Conservation (phyloP, 2,888 invertebrate species). For the Melieria omissa region DNA sequence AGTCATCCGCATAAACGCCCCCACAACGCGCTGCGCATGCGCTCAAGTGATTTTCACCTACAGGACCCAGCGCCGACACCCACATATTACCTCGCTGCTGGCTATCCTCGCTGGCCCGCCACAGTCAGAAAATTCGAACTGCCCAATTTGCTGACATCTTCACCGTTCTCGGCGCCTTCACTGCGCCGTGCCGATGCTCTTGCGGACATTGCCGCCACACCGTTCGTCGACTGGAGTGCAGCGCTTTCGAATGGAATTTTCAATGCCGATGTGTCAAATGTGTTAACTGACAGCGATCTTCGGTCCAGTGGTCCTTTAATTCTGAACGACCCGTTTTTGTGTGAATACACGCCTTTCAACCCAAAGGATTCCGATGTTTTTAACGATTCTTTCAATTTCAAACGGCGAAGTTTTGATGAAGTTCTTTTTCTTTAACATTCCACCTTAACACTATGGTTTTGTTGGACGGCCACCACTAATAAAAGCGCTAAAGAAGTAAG, state of each 20-base stretch:
- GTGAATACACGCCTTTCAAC: no score
- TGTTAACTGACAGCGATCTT: neutral
- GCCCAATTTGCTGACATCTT: neutral
- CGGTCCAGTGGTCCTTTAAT: no score
- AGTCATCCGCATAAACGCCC: slow-evolving; percentile 14
- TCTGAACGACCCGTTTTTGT: no score
- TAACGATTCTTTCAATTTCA: no score
- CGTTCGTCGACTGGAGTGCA: slow-evolving; percentile 22
- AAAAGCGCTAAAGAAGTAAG: no score
- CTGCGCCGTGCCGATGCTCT: slow-evolving; percentile 28
- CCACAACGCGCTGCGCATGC: slow-evolving; percentile 17
- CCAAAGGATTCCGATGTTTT: no score
- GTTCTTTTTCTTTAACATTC: no score
- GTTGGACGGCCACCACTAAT: no score
- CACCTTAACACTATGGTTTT: no score
- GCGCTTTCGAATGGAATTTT: slow-evolving; percentile 6
- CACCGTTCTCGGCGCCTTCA: neutral
- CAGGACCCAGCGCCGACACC: neutral
- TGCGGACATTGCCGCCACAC: neutral
- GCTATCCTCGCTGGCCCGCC: slow-evolving; percentile 20
- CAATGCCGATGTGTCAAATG: neutral
- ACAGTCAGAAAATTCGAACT: slow-evolving; percentile 18
- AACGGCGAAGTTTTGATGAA: no score
- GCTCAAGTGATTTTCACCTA: neutral
- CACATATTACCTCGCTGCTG: slow-evolving; percentile 10